Evolutionary conservation across 1,140 invertebrate genomes (phyloP), one percentile per base, ranked within the genome.

Genomic region (Ylistrum balloti): DNA sequence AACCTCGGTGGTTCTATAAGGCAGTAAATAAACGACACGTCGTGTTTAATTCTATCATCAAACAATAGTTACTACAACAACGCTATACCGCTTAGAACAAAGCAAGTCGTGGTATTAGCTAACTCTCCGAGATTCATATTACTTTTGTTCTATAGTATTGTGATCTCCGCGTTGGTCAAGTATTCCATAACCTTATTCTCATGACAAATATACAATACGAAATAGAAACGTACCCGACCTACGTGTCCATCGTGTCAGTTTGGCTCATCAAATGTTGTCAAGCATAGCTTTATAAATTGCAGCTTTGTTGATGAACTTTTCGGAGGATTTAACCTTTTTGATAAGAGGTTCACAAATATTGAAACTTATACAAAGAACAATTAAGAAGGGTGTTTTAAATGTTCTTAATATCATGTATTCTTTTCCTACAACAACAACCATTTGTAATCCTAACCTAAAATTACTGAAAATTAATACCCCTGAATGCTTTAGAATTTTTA

Each of bases 271-370:
- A 28, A 74, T n/a, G 20, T n/a, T 74, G n/a, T n/a, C 56, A 74
- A 5, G 56, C 11, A 28, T n/a, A 74, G 28, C 56, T 22, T 7
- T 74, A 28, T 74, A 22, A 74, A 74, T 74, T 11, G 56, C 1
- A 74, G 56, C n/a, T 74, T 74, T 28, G 56, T 48, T 48, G 45
- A 48, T 74, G 56, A 74, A 28, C n/a, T 74, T 74, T n/a, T 28
- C n/a, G 56, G n/a, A 74, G n/a, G 56, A 74, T 74, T 28, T 74
- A n/a, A 74, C 56, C 56, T 74, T 74, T 74, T 74, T 28, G 56
- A 74, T 74, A n/a, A 74, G 56, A 74, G 22, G n/a, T 74, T 74
- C 11, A 74, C 56, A 74, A 74, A 74, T 28, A 74, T 74, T 74
- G 56, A 74, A 74, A 28, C 56, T 9, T 5, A 74, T 74, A 74